Base-by-base conservation (phyloP, 2,888 invertebrate species). In the Clepsis dumicolana region DNA sequence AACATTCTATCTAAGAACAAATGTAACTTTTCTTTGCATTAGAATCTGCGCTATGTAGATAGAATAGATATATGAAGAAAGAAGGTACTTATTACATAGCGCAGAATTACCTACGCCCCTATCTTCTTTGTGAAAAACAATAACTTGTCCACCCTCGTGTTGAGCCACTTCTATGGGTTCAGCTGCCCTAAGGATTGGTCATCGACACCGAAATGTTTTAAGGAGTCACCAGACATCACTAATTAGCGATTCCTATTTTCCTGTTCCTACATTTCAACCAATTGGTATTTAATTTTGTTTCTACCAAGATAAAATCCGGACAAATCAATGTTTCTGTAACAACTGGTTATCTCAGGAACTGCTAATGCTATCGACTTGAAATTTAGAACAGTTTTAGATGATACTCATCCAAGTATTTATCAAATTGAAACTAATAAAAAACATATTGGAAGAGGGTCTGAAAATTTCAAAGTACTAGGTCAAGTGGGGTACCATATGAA, bases 141-240 rank as follows among this genome's bases (percentile, higher is more conserved):
- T 87, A 89, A 88, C 87, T 86, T 86, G 90, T 87, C 88, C 90
- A 84, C 89, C 87, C 88, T 83, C 80, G 75, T 75, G 77, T 77
- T 79, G 76, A 76, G 75, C 75, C 81, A 83, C 78, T 89, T 84
- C 80, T 90, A 87, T 80, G 92, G 92, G 85, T 92, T 92, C 92
- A 85, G 85, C 86, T 88, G 89, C 90, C 92, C 88, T 83, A 78
- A 80, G 80, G 80, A 80, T 80, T 90, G 87, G 90, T 90, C 88
- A 91, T 89, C 88, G 92, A 93, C 85, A 91, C 91, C 90, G 82
- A 76, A 74, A 68, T 73, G 74, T 74, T 73, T 72, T 77, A 80
- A 85, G 82, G 80, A 82, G 78, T 73, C 66, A 67, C 78, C 78
- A 85, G 82, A 82, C 84, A 80, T 76, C 79, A 79, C 77, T 82